A percentile compares a stretch with the other conserved stretches of the same genome.
These are phyloP conservation scores for Phalanger gymnotis DNA, from an alignment of 2,797 vertebrate genomes.

Conservation along the genomic window DNA sequence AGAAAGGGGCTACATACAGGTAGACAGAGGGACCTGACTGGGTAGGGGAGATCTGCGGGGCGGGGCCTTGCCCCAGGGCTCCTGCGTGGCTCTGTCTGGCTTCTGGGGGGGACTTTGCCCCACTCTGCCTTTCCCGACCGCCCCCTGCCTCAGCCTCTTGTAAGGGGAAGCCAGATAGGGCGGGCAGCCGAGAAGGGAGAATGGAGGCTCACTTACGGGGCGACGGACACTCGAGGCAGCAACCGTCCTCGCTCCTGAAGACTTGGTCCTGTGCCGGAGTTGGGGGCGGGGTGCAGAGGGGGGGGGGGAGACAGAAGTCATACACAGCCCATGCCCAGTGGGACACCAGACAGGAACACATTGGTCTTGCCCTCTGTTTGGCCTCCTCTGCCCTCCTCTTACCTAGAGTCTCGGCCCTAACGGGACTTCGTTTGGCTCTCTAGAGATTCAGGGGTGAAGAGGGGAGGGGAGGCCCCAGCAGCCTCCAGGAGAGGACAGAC, in stretches of 20 bases:
- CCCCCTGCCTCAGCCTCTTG: not conserved
- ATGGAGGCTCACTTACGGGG: not conserved
- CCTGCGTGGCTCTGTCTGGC: accelerated
- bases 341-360: accelerated
- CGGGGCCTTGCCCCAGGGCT: not conserved
- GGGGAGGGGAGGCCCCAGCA: not conserved
- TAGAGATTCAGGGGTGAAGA: not conserved
- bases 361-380: not conserved
- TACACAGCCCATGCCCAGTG: accelerated
- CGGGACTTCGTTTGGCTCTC: not conserved
- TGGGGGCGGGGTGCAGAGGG: not conserved
- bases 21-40: not conserved
- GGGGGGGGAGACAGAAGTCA: not conserved
- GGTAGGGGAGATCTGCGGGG: not conserved
- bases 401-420: not conserved
- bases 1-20: too few species aligned
- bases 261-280: slow-evolving; percentile 74
- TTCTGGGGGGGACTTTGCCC: accelerated
- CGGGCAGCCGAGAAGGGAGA: not conserved
- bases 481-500: not conserved
- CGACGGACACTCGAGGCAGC: slow-evolving; percentile 73
- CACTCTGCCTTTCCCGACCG: slow-evolving; percentile 26
- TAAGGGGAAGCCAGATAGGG: not conserved
- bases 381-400: not conserved
- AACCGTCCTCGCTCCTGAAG: slow-evolving; percentile 71